Evolutionary conservation across 2,113 vertebrate genomes (phyloP), one percentile per base, ranked within the genome.

Genomic region (Cottus gobio): DNA sequence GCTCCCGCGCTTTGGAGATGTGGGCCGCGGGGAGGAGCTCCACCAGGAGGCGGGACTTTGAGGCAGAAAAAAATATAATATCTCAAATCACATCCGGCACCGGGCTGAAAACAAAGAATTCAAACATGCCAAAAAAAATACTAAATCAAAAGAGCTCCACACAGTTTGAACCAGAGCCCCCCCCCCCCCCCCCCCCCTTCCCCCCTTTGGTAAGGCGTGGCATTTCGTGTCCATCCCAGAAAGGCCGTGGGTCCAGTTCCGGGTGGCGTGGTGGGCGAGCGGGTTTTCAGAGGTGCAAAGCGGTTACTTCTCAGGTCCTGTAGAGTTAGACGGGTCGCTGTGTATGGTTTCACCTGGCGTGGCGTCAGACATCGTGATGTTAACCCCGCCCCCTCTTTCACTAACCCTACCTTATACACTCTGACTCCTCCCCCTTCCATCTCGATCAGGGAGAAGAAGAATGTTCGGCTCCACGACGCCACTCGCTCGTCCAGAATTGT

Each of bases 271-370:
- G 81, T 79, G 85, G 83, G 70, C 85, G 34, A 34, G 34, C 34
- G 34, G 75, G 72, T 89, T 93, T 89, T 83, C 83, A 87, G 87
- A 90, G 87, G 85, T 89, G 82, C 85, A 86, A 80, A 82, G 84
- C 84, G 20, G 79, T 85, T 90, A 91, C 88, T 93, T 92, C 93
- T 95, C 93, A 95, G 94, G 94, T 94, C 91, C 78, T 91, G 85
- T 90, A 93, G 84, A 91, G 86, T 83, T 90, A 91, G 83, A 77
- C 89, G 88, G 85, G n/a, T n/a, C n/a, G n/a, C n/a, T n/a, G n/a
- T n/a, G n/a, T n/a, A n/a, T n/a, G n/a, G n/a, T 91, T 90, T 89
- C 79, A 89, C 75, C 84, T 88, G 88, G 88, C 85, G 75, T 83
- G 85, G 84, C 70, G 66, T 92, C 83, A 82, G 80, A 88, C 31